Percentiles rank a stretch among this genome's conserved stretches.
These are phyloP conservation scores for Eretmocerus hayati DNA, from an alignment of 2,888 invertebrate genomes.

Conservation along the genomic window DNA sequence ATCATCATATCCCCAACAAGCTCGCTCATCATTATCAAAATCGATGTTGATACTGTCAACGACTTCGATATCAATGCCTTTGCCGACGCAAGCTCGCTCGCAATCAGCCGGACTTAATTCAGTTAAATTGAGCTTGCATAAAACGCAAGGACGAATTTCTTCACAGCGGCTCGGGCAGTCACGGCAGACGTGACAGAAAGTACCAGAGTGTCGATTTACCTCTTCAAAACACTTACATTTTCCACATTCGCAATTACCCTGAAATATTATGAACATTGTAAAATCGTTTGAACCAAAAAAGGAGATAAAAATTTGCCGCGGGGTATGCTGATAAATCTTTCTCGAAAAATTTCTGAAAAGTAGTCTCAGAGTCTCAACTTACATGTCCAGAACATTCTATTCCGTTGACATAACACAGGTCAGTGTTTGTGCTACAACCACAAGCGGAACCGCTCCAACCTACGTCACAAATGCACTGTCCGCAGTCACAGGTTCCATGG, in stretches of 20 bases:
- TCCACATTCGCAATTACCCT: constrained; percentile 89
- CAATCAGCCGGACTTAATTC: constrained; percentile 57
- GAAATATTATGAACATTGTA: constrained; percentile 47
- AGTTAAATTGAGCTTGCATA: constrained; percentile 86
- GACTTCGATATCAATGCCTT: constrained; percentile 51
- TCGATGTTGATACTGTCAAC: constrained; percentile 53
- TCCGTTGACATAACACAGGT: constrained; percentile 63
- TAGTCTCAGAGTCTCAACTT: constrained; percentile 24
- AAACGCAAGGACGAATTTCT: constrained; percentile 87
- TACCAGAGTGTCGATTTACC: constrained; percentile 70
- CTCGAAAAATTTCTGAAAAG: too few relatives aligned
- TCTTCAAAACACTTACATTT: constrained; percentile 72
- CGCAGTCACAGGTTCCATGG: constrained; percentile 85
- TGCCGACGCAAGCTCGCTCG: constrained; percentile 56
- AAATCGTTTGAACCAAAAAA: not conserved
- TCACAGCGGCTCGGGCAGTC: constrained; percentile 88
- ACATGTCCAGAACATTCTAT: constrained; percentile 42
- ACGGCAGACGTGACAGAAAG: constrained; percentile 89
- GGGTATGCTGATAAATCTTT: too few relatives aligned
- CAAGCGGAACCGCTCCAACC: constrained; percentile 82
- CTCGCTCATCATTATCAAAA: constrained; percentile 70
- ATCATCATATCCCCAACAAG: constrained; percentile 80
- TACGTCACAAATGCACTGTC: constrained; percentile 76
- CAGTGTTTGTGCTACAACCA: constrained; percentile 69
- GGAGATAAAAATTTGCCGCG: too few relatives aligned